Evolutionary conservation across 2,113 vertebrate species (phyloP).

Genomic region (Psephotus haematonotus): DNA sequence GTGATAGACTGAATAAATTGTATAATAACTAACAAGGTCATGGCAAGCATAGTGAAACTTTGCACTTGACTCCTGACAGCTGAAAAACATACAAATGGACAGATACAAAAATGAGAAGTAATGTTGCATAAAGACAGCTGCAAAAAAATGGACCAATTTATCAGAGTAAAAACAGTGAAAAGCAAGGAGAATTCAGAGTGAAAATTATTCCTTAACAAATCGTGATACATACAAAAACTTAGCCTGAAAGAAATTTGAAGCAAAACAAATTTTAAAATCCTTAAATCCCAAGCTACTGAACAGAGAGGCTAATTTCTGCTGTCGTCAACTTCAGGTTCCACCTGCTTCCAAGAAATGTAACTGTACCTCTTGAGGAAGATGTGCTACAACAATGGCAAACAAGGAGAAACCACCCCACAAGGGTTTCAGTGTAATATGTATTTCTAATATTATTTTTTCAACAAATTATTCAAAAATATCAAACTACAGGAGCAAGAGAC

Average conservation of each 20-base stretch:
- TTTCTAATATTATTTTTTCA: background rate
- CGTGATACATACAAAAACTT: background rate
- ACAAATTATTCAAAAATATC: background rate
- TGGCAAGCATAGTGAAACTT: background rate
- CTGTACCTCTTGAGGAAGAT: background rate
- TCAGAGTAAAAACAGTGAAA: background rate
- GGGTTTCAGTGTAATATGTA: fast-evolving
- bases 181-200: background rate
- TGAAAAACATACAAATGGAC: background rate
- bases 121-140: background rate
- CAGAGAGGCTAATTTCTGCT: background rate
- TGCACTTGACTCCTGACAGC: background rate
- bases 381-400: background rate
- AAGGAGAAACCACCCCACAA: fast-evolving
- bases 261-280: background rate
- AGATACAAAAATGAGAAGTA: background rate
- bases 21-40: fast-evolving
- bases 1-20: background rate
- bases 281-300: background rate
- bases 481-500: background rate
- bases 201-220: background rate
- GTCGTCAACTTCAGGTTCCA: background rate
- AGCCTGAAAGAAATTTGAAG: background rate
- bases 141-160: background rate
- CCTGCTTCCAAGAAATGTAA: background rate